Base-by-base conservation (phyloP, 2,888 invertebrate species). In the Synanthedon vespiformis region DNA sequence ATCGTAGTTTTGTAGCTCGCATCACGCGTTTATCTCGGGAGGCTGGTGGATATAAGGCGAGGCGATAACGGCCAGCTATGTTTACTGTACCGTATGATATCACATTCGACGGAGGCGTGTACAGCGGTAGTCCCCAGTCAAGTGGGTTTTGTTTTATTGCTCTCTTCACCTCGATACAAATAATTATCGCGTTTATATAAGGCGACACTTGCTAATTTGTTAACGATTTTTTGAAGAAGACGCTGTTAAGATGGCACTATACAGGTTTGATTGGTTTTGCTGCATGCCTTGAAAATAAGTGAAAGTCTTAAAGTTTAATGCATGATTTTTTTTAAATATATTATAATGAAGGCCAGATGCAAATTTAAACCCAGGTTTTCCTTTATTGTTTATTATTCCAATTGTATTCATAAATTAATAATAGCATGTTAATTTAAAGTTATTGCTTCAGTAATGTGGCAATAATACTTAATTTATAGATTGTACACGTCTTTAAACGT, bases 1-100 rank as follows among this genome's bases (percentile, higher is more conserved):
- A 88, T 73, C 72, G 74, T 73, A 76, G 85, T 84, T 67, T 66
- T 77, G 83, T 79, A 83, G 81, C 83, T 85, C 83, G 83, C 74
- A 73, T 78, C 76, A 74, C 63, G 51, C 51, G 58, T 65, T 80
- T 85, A 82, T 84, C 83, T 64, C 53, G 56, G 57, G 63, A 62
- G 68, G 70, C 75, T 72, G 71, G 76, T 75, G 79, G 65, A 84
- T 86, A 85, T 81, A 86, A 83, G 72, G 75, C 84, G 85, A 82
- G 72, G 75, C 83, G 85, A 82, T 84, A 80, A 79, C 64, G 60
- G 60, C 61, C 67, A 57, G 58, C 61, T 61, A 70, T 66, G 70
- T 74, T 72, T 73, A 75, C 75, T 80, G 74, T 73, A 75, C 75
- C 80, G 74, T 72, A 74, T 80, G 77, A 80, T 84, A 82, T 82